Percentiles rank a stretch among this genome's conserved stretches.
phyloP scores from a whole-genome alignment of 2,888 invertebrate species.

The Platycnemis pennipes region DNA sequence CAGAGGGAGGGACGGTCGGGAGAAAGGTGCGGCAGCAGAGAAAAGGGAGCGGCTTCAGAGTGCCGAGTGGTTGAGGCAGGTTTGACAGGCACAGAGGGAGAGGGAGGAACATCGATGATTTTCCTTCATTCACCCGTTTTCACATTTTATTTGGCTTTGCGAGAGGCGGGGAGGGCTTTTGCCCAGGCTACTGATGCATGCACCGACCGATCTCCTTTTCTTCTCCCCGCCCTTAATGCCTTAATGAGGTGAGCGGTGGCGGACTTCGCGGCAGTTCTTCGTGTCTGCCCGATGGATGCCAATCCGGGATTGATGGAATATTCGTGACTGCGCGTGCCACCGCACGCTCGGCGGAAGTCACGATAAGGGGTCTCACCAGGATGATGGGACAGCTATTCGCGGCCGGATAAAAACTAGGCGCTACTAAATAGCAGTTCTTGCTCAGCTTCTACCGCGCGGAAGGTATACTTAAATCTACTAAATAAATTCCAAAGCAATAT shows the following conservation, averaged over 20 bases:
- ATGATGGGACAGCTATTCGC: background rate
- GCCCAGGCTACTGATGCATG: conserved; percentile 7
- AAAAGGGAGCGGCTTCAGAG: background rate
- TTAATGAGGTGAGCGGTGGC: conserved; percentile 4
- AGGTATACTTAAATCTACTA: too few species aligned
- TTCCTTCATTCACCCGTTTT: background rate
- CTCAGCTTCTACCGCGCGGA: too few species aligned
- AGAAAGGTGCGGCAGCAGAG: background rate
- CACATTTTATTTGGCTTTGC: background rate
- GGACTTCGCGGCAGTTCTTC: too few species aligned
- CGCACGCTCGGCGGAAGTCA: background rate
- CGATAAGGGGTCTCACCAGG: background rate
- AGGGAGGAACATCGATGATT: background rate
- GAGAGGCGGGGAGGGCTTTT: background rate
- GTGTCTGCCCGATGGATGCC: too few species aligned
- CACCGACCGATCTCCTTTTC: background rate
- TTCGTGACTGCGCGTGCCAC: background rate
- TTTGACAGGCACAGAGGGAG: background rate
- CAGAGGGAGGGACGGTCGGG: background rate
- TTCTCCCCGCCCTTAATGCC: background rate
- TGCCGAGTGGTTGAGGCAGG: background rate
- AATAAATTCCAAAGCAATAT: too few species aligned
- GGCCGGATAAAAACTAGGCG: too few species aligned
- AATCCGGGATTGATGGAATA: background rate
- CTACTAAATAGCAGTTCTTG: too few species aligned